A percentile compares a stretch with the other conserved stretches of the same genome.
These are phyloP conservation scores for Barypeithes pellucidus DNA, from an alignment of 2,888 invertebrate genomes.

Conservation along the genomic window DNA sequence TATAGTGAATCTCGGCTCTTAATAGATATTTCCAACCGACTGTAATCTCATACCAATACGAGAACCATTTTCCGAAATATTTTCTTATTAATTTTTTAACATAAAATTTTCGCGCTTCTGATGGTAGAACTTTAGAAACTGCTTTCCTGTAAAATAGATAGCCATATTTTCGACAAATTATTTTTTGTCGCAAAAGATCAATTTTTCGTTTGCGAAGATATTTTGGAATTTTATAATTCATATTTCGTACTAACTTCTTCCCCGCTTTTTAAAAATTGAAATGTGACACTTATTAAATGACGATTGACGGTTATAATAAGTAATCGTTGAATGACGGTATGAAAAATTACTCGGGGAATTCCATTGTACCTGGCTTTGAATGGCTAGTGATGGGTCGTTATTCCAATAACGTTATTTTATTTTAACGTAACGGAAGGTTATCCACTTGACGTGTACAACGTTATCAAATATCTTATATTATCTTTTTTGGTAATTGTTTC, in stretches of 20 bases:
- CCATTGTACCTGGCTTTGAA: too few relatives aligned
- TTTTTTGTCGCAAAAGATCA: conserved; percentile 56
- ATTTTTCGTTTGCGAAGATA: conserved; percentile 59
- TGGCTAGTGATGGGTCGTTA: too few relatives aligned
- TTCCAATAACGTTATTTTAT: too few relatives aligned
- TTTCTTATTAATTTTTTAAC: conserved; percentile 51
- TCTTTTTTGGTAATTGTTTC: too few relatives aligned
- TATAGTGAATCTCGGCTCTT: conserved; percentile 61
- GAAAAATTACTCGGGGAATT: too few relatives aligned
- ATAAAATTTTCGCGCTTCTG: conserved; percentile 57
- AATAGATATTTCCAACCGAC: conserved; percentile 61
- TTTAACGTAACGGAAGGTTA: too few relatives aligned
- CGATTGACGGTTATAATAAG: neutral
- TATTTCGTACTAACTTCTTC: too few relatives aligned
- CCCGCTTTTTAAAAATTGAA: too few relatives aligned
- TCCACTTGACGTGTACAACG: too few relatives aligned
- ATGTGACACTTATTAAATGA: too few relatives aligned
- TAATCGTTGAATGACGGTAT: too few relatives aligned
- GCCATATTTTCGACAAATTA: conserved; percentile 61
- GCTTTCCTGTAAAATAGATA: conserved; percentile 62
- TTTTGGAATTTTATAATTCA: conserved; percentile 53
- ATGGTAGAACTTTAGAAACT: conserved; percentile 60
- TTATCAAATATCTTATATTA: too few relatives aligned
- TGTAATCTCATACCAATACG: conserved; percentile 60
- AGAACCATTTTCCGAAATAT: conserved; percentile 57